A percentile compares a stretch with the other conserved stretches of the same genome.
phyloP scores from a whole-genome alignment of 2,888 invertebrate species.

The Acleris cristana region DNA sequence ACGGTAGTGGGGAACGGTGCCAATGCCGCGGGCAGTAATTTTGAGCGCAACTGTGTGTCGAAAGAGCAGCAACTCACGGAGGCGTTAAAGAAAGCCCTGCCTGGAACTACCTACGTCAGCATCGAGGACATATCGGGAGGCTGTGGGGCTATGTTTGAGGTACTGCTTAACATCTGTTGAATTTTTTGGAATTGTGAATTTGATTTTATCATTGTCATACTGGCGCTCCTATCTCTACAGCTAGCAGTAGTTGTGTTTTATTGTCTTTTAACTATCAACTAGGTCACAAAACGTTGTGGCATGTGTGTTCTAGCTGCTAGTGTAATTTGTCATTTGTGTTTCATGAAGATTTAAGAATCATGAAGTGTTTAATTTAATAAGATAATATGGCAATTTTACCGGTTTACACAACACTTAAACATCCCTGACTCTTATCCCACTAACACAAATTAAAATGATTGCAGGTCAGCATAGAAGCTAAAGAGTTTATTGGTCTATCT shows the following conservation, averaged over 20 bases:
- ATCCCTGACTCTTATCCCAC: too few relatives aligned
- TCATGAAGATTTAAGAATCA: too few relatives aligned
- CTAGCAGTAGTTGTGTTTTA: too few relatives aligned
- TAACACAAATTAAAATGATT: constrained; percentile 38
- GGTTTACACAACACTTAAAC: too few relatives aligned
- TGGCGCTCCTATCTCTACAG: too few relatives aligned
- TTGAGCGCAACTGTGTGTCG: constrained; percentile 62
- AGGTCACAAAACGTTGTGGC: too few relatives aligned
- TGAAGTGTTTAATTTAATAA: too few relatives aligned
- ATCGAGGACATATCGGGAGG: constrained; percentile 91
- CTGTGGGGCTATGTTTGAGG: constrained; percentile 92
- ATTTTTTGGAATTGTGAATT: background rate
- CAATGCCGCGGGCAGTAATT: constrained; percentile 52
- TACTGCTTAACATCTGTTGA: constrained; percentile 46
- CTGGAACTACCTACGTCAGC: constrained; percentile 85
- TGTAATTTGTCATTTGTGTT: too few relatives aligned
- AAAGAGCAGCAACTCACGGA: constrained; percentile 70
- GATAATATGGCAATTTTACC: too few relatives aligned
- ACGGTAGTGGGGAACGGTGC: constrained; percentile 46
- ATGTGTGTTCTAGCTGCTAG: too few relatives aligned
- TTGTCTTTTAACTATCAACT: too few relatives aligned
- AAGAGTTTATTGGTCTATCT: constrained; percentile 87
- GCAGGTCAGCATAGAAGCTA: constrained; percentile 85
- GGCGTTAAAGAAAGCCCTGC: constrained; percentile 75
- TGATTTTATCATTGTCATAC: background rate